These are phyloP conservation scores for Gallinago nigripennis DNA, from an alignment of 2,797 vertebrate genomes.

Conservation along the genomic window DNA sequence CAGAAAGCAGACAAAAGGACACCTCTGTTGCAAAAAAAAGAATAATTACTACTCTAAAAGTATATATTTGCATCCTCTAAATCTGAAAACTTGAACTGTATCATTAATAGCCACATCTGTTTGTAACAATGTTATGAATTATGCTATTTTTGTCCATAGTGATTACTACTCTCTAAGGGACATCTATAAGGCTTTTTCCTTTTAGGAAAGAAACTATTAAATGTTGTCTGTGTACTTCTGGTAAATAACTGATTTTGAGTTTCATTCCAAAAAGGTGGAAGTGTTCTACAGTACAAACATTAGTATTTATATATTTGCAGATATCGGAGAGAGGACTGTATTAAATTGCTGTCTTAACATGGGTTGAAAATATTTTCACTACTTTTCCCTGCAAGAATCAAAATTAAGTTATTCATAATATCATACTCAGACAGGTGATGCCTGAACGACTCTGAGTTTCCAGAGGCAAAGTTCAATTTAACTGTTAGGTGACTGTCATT, in stretches of 20 bases:
- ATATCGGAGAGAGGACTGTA: background rate
- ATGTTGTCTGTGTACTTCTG: background rate
- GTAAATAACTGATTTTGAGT: background rate
- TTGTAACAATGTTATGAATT: background rate
- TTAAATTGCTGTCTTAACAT: slow-evolving; percentile 11
- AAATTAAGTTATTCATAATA: slow-evolving; percentile 33
- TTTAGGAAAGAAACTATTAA: background rate
- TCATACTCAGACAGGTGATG: slow-evolving; percentile 43
- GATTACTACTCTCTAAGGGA: background rate
- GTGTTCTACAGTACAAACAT: slow-evolving; percentile 11
- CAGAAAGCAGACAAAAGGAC: slow-evolving; percentile 3
- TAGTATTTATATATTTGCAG: background rate
- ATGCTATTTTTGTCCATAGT: background rate
- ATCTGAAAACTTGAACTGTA: slow-evolving; percentile 17
- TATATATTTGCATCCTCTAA: background rate
- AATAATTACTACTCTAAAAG: background rate
- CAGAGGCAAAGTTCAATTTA: slow-evolving; percentile 35
- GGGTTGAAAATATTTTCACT: slow-evolving; percentile 40
- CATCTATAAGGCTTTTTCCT: background rate
- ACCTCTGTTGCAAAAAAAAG: background rate
- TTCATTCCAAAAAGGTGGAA: background rate
- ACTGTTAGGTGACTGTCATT: slow-evolving; percentile 50
- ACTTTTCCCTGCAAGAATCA: slow-evolving; percentile 16
- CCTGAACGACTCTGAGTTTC: slow-evolving; percentile 23
- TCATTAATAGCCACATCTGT: background rate